Percentiles rank a stretch among this genome's conserved stretches.
Conservation (phyloP, 2,797 vertebrate genomes). For the Acanthurus leucopareius region DNA sequence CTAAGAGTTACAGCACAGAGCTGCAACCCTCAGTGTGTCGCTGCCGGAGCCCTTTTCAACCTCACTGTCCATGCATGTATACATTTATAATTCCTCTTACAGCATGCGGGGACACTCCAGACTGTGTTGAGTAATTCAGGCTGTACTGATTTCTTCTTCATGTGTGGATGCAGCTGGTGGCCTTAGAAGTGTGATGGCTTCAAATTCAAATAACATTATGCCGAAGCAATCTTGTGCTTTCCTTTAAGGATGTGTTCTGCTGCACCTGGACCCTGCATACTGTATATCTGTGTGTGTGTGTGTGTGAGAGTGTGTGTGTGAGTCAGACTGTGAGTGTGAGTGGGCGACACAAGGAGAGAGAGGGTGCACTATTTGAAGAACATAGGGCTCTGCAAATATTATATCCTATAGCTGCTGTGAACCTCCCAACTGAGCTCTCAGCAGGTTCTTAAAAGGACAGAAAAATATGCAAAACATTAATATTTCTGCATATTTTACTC, state of each 20-base stretch:
- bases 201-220: conserved; percentile 23
- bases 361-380: not conserved
- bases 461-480: conserved; percentile 1
- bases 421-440: not conserved
- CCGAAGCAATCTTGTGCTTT: conserved; percentile 24
- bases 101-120: not conserved
- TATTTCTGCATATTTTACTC: conserved; percentile 19
- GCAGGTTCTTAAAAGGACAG: not conserved
- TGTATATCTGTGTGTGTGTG: not conserved
- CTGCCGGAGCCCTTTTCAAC: not conserved
- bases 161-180: conserved; percentile 30
- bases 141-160: not conserved
- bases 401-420: not conserved
- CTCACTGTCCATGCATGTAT: not conserved
- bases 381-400: not conserved
- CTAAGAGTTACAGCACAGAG: not conserved
- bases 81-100: not conserved
- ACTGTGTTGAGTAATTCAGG: not conserved
- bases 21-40: not conserved
- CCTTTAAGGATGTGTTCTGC: conserved; percentile 5
- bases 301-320: not conserved
- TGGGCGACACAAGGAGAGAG: not conserved
- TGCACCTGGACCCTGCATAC: conserved; percentile 25
- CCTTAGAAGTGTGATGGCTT: not conserved
- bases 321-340: not conserved